Base-by-base conservation (phyloP, 1,140 invertebrate genomes). In the Ips typographus region DNA sequence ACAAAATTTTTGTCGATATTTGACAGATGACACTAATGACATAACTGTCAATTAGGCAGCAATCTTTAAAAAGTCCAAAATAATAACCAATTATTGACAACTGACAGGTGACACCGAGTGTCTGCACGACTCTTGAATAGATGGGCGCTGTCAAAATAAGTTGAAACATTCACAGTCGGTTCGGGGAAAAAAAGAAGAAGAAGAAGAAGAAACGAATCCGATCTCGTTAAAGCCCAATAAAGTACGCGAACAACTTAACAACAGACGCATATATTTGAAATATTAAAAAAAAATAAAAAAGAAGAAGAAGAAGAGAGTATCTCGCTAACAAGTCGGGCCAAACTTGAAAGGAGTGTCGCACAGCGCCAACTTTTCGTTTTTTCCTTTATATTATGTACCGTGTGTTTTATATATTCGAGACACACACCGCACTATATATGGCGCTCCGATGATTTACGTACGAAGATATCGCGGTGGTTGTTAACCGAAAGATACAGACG, bases 371-470 rank as follows among this genome's bases (percentile, higher is more conserved):
- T 66, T 66, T 66, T 66, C 65, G 65, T 66, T 66, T 66, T 66
- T 58, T 66, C 22, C 22, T 22, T 22, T 22, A 22, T 22, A 22
- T 22, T 22, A 22, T 22, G 22, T 22, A 22, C 22, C 22, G 22
- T 65, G 56, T 66, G 59, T 66, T 53, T 66, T 66, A 58, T 66
- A 66, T 66, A 66, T 66, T 66, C 65, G 59, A 56, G 55, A 66
- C 65, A 66, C 65, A 66, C 58, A 66, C 42, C 65, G 65, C 5
- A 42, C 65, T 56, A 58, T 66, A 66, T 66, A 66, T 52, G 65
- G 65, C 59, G 65, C 65, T 66, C 65, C 59, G 65, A 66, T 66
- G 65, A 66, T 66, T 66, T 66, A 66, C 65, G 65, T 66, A 58
- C 55, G 65, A 42, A 66, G 65, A 66, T 66, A 66, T 66, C 59